Base-by-base conservation (phyloP, 2,113 vertebrate species). In the Capricornis sumatraensis region DNA sequence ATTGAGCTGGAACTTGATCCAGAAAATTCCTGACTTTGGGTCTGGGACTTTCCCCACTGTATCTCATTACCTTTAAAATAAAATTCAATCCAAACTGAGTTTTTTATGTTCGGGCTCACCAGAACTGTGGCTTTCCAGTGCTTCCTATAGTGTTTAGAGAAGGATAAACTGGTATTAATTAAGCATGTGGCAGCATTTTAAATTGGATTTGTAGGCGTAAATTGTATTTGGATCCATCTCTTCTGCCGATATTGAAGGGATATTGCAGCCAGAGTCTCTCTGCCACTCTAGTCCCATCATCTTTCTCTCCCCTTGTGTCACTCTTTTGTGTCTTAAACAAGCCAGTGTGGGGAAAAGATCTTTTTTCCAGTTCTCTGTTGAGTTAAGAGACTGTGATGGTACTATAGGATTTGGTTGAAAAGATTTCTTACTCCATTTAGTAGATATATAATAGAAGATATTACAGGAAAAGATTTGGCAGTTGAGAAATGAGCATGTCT, bases 381-480 rank as follows among this genome's bases (percentile, higher is more conserved):
- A 57, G 0, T 82, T 87, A 85, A 62, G 60, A 45, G 19, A 27
- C 27, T 71, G 14, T 27, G 3, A 36, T 50, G 7, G 2, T 58
- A 78, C 58, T 55, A 2, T 7, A 78, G 30, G 17, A 81, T 74
- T 87, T 96, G 81, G 36, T 25, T 84, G 27, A 85, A 67, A 88
- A 52, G 16, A 21, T 47, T 89, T 58, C 15, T 74, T 52, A 52
- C 27, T 87, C 1, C 12, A 52, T 64, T 86, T 87, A 50, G 17
- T 33, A 93, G 30, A 64, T 9, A 87, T 6, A 7, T n/a, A 64
- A 60, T 81, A 64, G 47, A 60, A 79, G 19, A 33, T 43, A 57
- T 7, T 81, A 90, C 87, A 85, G 94, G 79, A 4, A 33, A 96
- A 95, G 17, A 71, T 53, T 62, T 88, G 28, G n/a, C 16, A n/a